A percentile compares a stretch with the other conserved stretches of the same genome.
These are phyloP conservation scores for Dysmachus trigonus DNA, from an alignment of 2,888 invertebrate genomes.

Conservation along the genomic window DNA sequence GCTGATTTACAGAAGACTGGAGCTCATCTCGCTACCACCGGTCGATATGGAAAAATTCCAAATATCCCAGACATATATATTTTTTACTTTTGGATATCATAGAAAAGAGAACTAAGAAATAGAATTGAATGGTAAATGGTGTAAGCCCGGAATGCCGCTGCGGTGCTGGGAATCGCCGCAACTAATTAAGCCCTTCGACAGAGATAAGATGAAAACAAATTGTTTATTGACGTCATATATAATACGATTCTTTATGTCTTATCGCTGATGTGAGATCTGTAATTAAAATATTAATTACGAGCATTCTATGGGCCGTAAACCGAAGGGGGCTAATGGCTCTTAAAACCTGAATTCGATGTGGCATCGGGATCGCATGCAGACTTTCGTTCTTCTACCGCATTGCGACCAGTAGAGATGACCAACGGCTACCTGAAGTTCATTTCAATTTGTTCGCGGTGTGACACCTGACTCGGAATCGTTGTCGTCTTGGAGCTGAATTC, in stretches of 20 bases:
- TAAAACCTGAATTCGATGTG: neutral
- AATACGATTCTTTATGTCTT: neutral
- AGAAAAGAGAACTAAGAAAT: neutral
- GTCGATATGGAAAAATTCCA: neutral
- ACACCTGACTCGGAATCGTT: neutral
- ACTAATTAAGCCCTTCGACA: conserved; percentile 32
- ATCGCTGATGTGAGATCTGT: conserved; percentile 34
- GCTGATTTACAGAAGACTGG: neutral
- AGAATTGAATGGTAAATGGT: neutral
- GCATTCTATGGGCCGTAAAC: neutral
- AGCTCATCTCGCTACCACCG: neutral
- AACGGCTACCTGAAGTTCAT: conserved; percentile 22
- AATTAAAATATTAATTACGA: conserved; percentile 39
- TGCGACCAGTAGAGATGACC: neutral
- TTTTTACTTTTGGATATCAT: neutral
- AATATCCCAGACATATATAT: neutral
- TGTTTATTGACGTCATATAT: conserved; percentile 6
- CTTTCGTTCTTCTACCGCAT: neutral
- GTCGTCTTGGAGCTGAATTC: too few relatives aligned
- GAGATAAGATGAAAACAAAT: conserved; percentile 37
- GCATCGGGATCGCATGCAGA: neutral
- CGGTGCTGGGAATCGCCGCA: neutral
- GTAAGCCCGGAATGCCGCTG: conserved; percentile 7
- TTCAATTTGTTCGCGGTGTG: conserved; percentile 15
- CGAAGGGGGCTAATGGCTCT: neutral